These are phyloP conservation scores for Todiramphus saurophagus DNA, from an alignment of 2,113 vertebrate species.

Conservation along the genomic window DNA sequence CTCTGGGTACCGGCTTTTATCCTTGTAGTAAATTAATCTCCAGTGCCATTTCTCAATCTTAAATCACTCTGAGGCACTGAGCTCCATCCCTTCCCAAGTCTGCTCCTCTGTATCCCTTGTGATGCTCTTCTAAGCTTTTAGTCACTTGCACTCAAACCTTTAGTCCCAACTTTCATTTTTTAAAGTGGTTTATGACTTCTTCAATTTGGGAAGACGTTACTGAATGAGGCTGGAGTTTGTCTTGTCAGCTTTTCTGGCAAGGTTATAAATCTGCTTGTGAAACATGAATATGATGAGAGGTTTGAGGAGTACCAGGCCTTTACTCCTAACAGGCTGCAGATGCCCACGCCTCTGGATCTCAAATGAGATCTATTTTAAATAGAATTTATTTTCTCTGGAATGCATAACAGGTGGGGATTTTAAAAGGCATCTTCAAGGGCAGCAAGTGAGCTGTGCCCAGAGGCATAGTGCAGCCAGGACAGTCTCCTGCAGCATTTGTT, in stretches of 20 bases:
- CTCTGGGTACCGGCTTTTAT: background rate
- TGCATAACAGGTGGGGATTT: background rate
- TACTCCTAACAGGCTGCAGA: constrained; percentile 17
- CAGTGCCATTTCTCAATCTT: background rate
- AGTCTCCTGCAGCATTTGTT: background rate
- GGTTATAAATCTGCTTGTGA: constrained; percentile 52
- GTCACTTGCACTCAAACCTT: constrained; percentile 21
- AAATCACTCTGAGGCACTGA: background rate
- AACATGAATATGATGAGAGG: constrained; percentile 45
- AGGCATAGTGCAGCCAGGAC: background rate
- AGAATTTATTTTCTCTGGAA: constrained; percentile 34
- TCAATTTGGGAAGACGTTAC: constrained; percentile 34
- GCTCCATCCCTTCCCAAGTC: background rate
- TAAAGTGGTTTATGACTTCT: constrained; percentile 54
- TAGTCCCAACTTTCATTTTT: constrained; percentile 32
- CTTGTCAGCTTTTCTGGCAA: constrained; percentile 41
- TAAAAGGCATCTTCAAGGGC: background rate
- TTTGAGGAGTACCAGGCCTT: constrained; percentile 40
- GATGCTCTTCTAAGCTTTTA: constrained; percentile 21
- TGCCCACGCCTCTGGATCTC: constrained; percentile 11
- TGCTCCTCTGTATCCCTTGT: background rate
- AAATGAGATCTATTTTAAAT: constrained; percentile 39
- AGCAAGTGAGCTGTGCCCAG: background rate
- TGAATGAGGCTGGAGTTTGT: constrained; percentile 36
- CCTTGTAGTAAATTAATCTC: constrained; percentile 40